Conservation (phyloP, 2,888 invertebrate genomes). For the Argynnis bischoffii region DNA sequence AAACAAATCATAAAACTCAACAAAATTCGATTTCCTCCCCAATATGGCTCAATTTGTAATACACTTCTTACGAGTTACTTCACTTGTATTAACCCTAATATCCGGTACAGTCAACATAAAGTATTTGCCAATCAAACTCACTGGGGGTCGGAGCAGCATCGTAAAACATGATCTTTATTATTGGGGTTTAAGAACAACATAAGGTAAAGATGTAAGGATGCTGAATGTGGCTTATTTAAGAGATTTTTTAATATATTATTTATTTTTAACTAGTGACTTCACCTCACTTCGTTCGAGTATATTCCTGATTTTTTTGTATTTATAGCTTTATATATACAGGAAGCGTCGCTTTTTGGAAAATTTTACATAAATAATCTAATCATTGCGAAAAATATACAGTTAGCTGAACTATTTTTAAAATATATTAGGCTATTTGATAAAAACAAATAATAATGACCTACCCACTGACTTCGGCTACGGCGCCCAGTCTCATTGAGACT, state of each 20-base stretch:
- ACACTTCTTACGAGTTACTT: slow-evolving; percentile 29
- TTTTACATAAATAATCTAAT: no score
- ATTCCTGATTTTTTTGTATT: no score
- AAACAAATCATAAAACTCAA: neutral
- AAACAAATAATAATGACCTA: no score
- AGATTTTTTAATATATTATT: neutral
- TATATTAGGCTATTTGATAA: no score
- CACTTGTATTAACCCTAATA: slow-evolving; percentile 28
- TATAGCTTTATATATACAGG: no score
- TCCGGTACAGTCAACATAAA: slow-evolving; percentile 41
- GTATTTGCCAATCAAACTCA: slow-evolving; percentile 51
- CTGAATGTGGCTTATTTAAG: slow-evolving; percentile 27
- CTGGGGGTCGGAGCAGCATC: slow-evolving; percentile 48
- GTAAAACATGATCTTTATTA: slow-evolving; percentile 67
- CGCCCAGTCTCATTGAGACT: no score
- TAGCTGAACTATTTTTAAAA: no score
- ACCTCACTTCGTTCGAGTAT: no score
- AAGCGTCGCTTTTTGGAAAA: no score
- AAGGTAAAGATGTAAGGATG: slow-evolving; percentile 33
- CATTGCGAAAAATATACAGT: no score
- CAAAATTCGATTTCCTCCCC: slow-evolving; percentile 4
- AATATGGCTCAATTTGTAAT: slow-evolving; percentile 15
- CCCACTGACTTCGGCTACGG: no score
- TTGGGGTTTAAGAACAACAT: slow-evolving; percentile 49
- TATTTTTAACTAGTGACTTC: no score